A percentile compares a stretch with the other conserved stretches of the same genome.
Conservation (phyloP, 2,113 vertebrate genomes). For the Ibidorhyncha struthersii region DNA sequence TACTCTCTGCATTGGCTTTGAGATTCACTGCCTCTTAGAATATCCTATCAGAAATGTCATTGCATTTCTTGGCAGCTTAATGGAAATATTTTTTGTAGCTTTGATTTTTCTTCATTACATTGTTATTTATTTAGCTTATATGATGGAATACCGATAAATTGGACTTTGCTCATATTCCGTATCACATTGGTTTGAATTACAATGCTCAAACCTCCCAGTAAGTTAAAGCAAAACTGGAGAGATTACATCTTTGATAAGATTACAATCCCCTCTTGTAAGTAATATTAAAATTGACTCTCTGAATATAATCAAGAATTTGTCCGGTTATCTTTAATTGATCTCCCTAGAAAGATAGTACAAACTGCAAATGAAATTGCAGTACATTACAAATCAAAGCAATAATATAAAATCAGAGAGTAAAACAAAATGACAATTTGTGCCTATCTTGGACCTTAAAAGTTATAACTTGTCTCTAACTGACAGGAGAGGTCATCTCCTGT, state of each 20-base stretch:
- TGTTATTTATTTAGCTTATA: slow-evolving; percentile 60
- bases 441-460: background rate
- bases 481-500: background rate
- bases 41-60: background rate
- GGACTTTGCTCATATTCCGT: slow-evolving; percentile 23
- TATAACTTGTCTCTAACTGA: background rate
- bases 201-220: slow-evolving; percentile 23
- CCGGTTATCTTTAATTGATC: slow-evolving; percentile 74
- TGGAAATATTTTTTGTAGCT: background rate
- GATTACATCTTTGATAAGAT: slow-evolving; percentile 65
- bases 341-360: slow-evolving; percentile 46
- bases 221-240: slow-evolving; percentile 53
- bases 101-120: slow-evolving; percentile 41
- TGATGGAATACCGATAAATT: slow-evolving; percentile 31
- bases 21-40: slow-evolving; percentile 12
- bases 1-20: background rate
- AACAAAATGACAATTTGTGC: slow-evolving; percentile 4
- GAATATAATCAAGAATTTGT: slow-evolving; percentile 68
- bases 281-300: slow-evolving; percentile 70
- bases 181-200: slow-evolving; percentile 53
- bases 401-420: slow-evolving; percentile 13
- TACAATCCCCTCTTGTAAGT: slow-evolving; percentile 30
- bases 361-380: slow-evolving; percentile 40
- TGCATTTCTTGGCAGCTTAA: background rate
- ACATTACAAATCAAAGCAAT: slow-evolving; percentile 40